phyloP scores from a whole-genome alignment of 2,888 invertebrate species.

The Brenthis ino region DNA sequence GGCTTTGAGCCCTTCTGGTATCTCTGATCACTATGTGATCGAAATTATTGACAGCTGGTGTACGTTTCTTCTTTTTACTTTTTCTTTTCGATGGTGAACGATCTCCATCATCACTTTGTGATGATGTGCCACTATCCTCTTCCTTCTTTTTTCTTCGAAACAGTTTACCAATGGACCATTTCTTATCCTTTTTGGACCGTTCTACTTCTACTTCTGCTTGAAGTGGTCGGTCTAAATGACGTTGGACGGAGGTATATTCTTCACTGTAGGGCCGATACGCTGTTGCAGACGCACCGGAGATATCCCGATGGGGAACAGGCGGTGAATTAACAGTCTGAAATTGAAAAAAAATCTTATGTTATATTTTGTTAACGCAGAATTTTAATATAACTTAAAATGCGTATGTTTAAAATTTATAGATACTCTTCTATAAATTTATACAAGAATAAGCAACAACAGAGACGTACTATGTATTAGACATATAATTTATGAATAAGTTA shows the following conservation, averaged over 20 bases:
- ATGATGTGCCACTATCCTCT: conserved; percentile 82
- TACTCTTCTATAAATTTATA: too few species aligned
- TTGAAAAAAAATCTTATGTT: conserved; percentile 42
- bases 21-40: conserved; percentile 85
- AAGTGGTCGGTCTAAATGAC: conserved; percentile 61
- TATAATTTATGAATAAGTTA: too few species aligned
- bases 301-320: conserved; percentile 72
- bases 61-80: conserved; percentile 79
- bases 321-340: conserved; percentile 81
- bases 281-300: conserved; percentile 56
- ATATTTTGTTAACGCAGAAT: not conserved
- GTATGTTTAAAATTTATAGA: too few species aligned
- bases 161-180: conserved; percentile 91
- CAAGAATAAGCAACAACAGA: too few species aligned
- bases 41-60: conserved; percentile 81
- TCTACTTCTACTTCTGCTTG: conserved; percentile 65
- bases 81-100: conserved; percentile 70
- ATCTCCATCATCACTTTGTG: conserved; percentile 75
- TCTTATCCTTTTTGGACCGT: conserved; percentile 83
- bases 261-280: conserved; percentile 70
- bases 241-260: conserved; percentile 66
- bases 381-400: not conserved
- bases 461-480: too few species aligned
- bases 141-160: conserved; percentile 89
- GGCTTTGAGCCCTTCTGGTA: conserved; percentile 76